Conservation (phyloP, 2,113 vertebrate genomes). For the Gopherus flavomarginatus region DNA sequence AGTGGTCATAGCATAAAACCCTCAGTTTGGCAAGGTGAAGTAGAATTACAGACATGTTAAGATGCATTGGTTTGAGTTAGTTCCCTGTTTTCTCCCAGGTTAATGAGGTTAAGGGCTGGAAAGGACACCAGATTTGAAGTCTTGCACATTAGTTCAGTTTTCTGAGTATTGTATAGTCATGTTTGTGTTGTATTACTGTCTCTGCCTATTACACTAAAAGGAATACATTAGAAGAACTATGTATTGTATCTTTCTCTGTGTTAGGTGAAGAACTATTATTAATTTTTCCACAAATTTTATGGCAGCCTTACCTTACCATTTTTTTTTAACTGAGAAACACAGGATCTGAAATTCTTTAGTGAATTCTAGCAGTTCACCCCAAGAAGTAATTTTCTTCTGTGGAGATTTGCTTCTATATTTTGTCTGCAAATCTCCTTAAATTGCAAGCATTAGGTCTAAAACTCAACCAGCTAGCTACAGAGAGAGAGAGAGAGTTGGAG, state of each 20-base stretch:
- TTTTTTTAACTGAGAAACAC: not conserved
- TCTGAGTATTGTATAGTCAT: not conserved
- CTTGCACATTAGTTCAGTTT: rapidly evolving
- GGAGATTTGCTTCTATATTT: not conserved
- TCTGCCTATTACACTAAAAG: not conserved
- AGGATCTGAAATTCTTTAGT: not conserved
- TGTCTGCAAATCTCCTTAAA: not conserved
- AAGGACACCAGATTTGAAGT: not conserved
- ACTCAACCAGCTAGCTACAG: not conserved
- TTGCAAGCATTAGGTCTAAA: not conserved
- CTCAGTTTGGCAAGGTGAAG: not conserved
- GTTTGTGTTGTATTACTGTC: not conserved
- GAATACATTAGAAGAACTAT: not conserved
- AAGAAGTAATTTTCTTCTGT: not conserved
- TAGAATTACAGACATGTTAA: not conserved
- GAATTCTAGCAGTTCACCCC: not conserved
- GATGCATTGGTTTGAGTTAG: not conserved
- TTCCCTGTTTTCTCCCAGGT: not conserved
- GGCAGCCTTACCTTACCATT: not conserved
- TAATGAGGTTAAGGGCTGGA: not conserved
- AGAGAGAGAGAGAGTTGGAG: not conserved
- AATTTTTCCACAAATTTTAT: not conserved
- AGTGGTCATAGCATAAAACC: not conserved
- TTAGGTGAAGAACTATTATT: not conserved
- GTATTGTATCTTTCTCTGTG: not conserved